Base-by-base conservation (phyloP, 2,113 vertebrate species). In the Syngnathus typhle region DNA sequence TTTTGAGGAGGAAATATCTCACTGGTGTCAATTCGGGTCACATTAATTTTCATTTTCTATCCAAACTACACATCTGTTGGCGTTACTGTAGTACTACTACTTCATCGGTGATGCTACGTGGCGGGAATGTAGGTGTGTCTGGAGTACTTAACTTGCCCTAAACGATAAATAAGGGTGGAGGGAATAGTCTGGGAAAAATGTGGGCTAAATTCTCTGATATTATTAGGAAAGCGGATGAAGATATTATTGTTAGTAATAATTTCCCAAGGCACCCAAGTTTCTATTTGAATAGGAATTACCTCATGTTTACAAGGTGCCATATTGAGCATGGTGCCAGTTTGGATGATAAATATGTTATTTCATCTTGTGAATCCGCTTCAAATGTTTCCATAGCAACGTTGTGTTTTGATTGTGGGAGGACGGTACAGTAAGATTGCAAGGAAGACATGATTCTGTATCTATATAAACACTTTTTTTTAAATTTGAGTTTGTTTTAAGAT, bases 161-260 rank as follows among this genome's bases (percentile, higher is more conserved):
- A 2, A 10, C 27, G 84, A 88, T 84, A 88, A 38, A 73, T 11
- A 69, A 21, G 47, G 51, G 58, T 32, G 27, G 74, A 67, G 81
- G 61, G 68, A 3, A 32, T 52, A 61, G 36, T 7, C 7, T 10
- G 59, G 0, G 0, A 71, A 70, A 78, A 82, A 70, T 83, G 77
- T 65, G 15, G 18, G 7, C 46, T 47, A 47, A 16, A 47, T 47
- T 6, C 15, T 15, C 15, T 6, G 46, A 47, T 47, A 18, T 18
- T 47, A 47, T 47, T 16, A 1, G 13, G 18, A 13, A n/a, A 16
- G 21, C 0, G 1, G 21, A 13, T 8, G 18, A 18, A 15, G 5
- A 36, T 15, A 32, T 2, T 15, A 16, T 54, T 21, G n/a, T 54
- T 46, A 10, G 8, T 9, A 54, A 54, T 23, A 21, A 54, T 54